These are phyloP conservation scores for Coptodon bakossiorum DNA, from an alignment of 2,113 vertebrate genomes.

Conservation along the genomic window DNA sequence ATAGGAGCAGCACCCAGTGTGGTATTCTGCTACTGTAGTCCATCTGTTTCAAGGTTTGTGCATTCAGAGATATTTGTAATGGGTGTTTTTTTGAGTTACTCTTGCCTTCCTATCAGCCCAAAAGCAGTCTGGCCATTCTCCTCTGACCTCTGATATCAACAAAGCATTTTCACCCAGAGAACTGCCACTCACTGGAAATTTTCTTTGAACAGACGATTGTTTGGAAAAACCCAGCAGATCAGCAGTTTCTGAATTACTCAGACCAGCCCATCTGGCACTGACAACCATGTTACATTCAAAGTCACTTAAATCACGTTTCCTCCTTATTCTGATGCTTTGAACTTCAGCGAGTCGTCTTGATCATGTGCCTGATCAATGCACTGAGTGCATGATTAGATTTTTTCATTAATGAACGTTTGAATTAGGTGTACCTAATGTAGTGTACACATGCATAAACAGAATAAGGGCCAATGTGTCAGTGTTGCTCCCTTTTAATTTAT, in stretches of 20 bases:
- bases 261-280: background rate
- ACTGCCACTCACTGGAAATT: background rate
- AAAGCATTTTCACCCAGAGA: background rate
- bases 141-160: background rate
- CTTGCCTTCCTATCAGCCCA: background rate
- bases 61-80: background rate
- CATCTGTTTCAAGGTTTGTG: background rate
- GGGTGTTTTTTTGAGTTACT: background rate
- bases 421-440: background rate
- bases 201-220: background rate
- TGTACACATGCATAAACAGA: background rate
- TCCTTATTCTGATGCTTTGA: background rate
- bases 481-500: background rate
- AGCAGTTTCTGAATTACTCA: background rate
- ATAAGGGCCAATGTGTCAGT: background rate
- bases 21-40: background rate
- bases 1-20: background rate
- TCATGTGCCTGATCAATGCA: background rate
- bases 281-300: background rate
- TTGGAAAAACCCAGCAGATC: background rate
- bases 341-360: background rate
- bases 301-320: background rate
- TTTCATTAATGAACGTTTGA: background rate
- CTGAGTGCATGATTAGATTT: background rate
- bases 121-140: background rate